These are phyloP conservation scores for Lerema accius DNA, from an alignment of 1,140 invertebrate genomes.

Conservation along the genomic window DNA sequence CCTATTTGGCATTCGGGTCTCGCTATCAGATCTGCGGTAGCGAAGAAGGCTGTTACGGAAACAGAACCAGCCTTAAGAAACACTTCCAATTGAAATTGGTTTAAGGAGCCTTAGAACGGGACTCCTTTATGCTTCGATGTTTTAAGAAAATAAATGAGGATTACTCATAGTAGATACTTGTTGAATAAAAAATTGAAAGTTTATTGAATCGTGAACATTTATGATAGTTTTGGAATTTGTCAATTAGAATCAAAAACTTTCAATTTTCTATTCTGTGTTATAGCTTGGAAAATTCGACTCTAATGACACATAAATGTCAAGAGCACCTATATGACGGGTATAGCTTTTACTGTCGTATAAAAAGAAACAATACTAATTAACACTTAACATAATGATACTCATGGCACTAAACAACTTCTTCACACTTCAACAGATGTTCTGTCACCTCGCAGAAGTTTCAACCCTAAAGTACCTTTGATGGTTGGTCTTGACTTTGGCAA, in stretches of 20 bases:
- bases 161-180: constrained; percentile 32
- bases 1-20: constrained; percentile 45
- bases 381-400: constrained; percentile 26
- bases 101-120: constrained; percentile 41
- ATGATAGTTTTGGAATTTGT: too few species aligned
- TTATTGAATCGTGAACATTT: constrained; percentile 35
- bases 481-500: constrained; percentile 65
- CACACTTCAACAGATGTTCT: constrained; percentile 44
- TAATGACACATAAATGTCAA: background rate
- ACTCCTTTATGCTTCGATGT: constrained; percentile 40
- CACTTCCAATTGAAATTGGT: constrained; percentile 53
- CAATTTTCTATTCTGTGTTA: constrained; percentile 11
- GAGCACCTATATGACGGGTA: constrained; percentile 26
- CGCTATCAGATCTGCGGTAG: constrained; percentile 41
- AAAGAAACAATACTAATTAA: constrained; percentile 1
- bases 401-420: constrained; percentile 26
- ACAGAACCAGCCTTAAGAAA: constrained; percentile 31
- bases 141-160: too few species aligned
- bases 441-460: constrained; percentile 52
- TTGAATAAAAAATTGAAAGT: constrained; percentile 28
- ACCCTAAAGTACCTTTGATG: constrained; percentile 58
- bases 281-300: background rate
- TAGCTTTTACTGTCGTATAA: constrained; percentile 22
- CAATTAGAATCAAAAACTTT: constrained; percentile 36
- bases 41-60: constrained; percentile 29